These are phyloP conservation scores for Anguilla marmorata DNA, from an alignment of 2,797 vertebrate genomes.

Conservation along the genomic window DNA sequence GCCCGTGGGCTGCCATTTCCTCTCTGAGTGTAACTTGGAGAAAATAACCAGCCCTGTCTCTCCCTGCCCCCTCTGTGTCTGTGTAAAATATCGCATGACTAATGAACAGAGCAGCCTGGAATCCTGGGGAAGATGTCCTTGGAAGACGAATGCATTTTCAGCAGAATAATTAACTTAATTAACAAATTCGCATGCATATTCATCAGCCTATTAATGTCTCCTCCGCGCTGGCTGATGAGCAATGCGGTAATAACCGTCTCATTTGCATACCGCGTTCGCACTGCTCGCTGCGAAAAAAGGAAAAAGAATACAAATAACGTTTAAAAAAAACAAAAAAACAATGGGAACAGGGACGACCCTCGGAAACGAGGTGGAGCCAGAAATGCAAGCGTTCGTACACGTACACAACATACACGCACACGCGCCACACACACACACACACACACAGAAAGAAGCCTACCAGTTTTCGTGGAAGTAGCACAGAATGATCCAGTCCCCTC, in stretches of 20 bases:
- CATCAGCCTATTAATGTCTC: constrained; percentile 99
- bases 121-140: constrained; percentile 99
- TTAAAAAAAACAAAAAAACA: not conserved
- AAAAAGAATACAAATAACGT: constrained; percentile 62
- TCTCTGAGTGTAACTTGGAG: constrained; percentile 14
- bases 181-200: constrained; percentile 99
- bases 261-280: constrained; percentile 97
- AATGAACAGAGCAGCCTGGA: constrained; percentile 96
- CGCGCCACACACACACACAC: constrained; percentile 33
- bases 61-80: constrained; percentile 46
- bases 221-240: constrained; percentile 97
- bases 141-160: constrained; percentile 99
- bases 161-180: constrained; percentile 99
- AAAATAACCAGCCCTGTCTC: constrained; percentile 61
- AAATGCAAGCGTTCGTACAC: not conserved
- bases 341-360: not conserved
- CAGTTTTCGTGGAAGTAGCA: not conserved
- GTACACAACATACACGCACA: constrained; percentile 32
- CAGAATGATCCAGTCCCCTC: not conserved
- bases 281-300: constrained; percentile 74
- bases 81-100: constrained; percentile 95
- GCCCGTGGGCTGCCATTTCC: not conserved
- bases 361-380: not conserved
- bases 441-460: constrained; percentile 17
- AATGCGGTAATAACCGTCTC: constrained; percentile 96